Percentiles rank a stretch among this genome's conserved stretches.
These are phyloP conservation scores for Loxodonta africana DNA, from an alignment of 2,113 vertebrate genomes.

Conservation along the genomic window DNA sequence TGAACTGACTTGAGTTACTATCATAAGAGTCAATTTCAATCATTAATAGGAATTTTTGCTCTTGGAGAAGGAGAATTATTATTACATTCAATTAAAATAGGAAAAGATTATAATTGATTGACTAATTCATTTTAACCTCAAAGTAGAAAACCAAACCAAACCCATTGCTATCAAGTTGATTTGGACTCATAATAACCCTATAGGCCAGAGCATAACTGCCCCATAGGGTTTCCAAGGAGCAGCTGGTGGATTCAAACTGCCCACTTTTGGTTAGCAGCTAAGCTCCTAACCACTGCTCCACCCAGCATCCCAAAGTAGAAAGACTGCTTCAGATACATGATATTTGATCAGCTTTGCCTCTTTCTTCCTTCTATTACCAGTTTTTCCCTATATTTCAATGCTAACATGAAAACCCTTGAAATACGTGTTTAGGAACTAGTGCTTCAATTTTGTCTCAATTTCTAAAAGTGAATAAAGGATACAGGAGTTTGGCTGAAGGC, in stretches of 20 bases:
- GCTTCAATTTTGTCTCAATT: not conserved
- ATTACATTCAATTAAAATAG: not conserved
- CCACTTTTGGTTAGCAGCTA: too few relatives aligned
- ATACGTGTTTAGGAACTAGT: not conserved
- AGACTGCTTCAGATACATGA: not conserved
- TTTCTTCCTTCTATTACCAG: not conserved
- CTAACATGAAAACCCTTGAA: not conserved
- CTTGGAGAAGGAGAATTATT: not conserved
- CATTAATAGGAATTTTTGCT: slow-evolving; percentile 1
- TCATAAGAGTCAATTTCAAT: not conserved
- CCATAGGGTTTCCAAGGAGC: too few relatives aligned
- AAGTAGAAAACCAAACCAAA: not conserved
- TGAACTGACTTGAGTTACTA: not conserved
- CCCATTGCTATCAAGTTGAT: too few relatives aligned
- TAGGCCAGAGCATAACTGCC: too few relatives aligned
- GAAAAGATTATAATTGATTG: not conserved
- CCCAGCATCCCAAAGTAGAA: not conserved
- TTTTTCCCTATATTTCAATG: not conserved
- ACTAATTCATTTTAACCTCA: not conserved
- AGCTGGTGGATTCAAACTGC: too few relatives aligned
- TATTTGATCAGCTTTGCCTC: not conserved
- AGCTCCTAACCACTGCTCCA: too few relatives aligned
- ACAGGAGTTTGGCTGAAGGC: not conserved
- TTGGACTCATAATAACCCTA: too few relatives aligned
- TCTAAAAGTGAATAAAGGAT: slow-evolving; percentile 1